A percentile compares a stretch with the other conserved stretches of the same genome.
Conservation (phyloP, 2,113 vertebrate species). For the Thunnus thynnus region DNA sequence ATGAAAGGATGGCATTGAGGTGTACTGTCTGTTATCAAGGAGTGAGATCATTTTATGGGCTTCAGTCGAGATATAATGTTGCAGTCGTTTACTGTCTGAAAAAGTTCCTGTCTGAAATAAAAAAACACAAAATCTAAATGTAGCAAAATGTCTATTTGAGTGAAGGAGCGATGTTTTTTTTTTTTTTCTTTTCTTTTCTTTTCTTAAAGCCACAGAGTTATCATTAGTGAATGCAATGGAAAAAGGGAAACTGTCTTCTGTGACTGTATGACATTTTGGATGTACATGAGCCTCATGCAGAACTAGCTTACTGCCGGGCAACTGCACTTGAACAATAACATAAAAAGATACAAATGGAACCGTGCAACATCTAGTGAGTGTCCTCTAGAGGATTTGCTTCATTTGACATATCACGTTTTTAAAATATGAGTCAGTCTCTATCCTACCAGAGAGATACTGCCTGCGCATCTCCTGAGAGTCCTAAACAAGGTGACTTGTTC, state of each 20-base stretch:
- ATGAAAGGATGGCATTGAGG: conserved; percentile 65
- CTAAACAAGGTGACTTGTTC: conserved; percentile 73
- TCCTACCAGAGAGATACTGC: conserved; percentile 54
- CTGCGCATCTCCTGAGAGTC: conserved; percentile 66
- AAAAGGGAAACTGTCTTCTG: conserved; percentile 18
- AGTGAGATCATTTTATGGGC: conserved; percentile 74
- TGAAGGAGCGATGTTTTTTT: conserved; percentile 12
- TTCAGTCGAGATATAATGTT: conserved; percentile 40
- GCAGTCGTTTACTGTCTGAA: conserved; percentile 33
- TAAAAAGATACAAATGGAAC: conserved; percentile 62
- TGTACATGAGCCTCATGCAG: conserved; percentile 36
- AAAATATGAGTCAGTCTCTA: conserved; percentile 66
- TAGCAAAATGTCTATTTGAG: conserved; percentile 31
- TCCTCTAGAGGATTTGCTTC: conserved; percentile 59
- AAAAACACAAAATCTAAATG: conserved; percentile 34
- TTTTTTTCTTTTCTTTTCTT: conserved; percentile 1
- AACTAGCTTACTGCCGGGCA: conserved; percentile 39
- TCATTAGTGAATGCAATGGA: conserved; percentile 23
- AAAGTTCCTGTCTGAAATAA: conserved; percentile 20
- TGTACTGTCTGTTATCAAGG: conserved; percentile 66
- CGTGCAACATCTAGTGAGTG: conserved; percentile 50
- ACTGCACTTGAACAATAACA: conserved; percentile 56
- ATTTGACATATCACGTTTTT: conserved; percentile 65
- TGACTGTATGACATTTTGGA: conserved; percentile 22
- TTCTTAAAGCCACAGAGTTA: conserved; percentile 25